Base-by-base conservation (phyloP, 2,888 invertebrate genomes). In the Neoscelio sp. region DNA sequence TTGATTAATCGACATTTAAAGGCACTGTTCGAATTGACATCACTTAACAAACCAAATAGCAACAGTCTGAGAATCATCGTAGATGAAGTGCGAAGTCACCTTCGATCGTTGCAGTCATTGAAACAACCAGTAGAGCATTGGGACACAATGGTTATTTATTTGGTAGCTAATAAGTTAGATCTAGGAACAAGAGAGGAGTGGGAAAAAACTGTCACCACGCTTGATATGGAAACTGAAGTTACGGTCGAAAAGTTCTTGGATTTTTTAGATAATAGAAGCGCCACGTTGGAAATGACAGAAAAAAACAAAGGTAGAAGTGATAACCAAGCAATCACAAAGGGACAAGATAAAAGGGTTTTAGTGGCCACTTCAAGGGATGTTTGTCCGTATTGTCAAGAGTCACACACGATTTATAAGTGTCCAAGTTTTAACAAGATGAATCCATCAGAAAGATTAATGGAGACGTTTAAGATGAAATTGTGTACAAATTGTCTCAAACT, bases 1-100 rank as follows among this genome's bases (percentile, higher is more conserved):
- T 20, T 75, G 5, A 52, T 28, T n/a, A 48, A 75, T 8, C 38
- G 35, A 0, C 75, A 75, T 30, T 10, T 75, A 35, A 68, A 67
- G 38, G 52, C 30, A 1, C 17, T 75, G 1, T 33, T 60, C 10
- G 67, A 75, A 0, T n/a, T 75, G 7, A 1, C 75, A 33, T 1
- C 44, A 10, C 10, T 75, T n/a, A 12, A 6, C 0, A 75, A 54
- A 65, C n/a, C 60, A 8, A 68, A 12, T 18, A 13, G n/a, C 2
- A 18, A 6, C 5, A 38, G 20, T 30, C 8, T 68, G 0, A n/a
- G 75, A 8, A 52, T 33, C 4, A n/a, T 75, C 28, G 52, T 75
- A 10, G 60, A 75, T 20, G 52, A 67, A 2, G 18, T 60, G 4
- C 42, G 52, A 0, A 52, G 28, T 4, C 67, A 40, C 17, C 7